phyloP scores from a whole-genome alignment of 2,113 vertebrate genomes.

The Microtus ochrogaster region DNA sequence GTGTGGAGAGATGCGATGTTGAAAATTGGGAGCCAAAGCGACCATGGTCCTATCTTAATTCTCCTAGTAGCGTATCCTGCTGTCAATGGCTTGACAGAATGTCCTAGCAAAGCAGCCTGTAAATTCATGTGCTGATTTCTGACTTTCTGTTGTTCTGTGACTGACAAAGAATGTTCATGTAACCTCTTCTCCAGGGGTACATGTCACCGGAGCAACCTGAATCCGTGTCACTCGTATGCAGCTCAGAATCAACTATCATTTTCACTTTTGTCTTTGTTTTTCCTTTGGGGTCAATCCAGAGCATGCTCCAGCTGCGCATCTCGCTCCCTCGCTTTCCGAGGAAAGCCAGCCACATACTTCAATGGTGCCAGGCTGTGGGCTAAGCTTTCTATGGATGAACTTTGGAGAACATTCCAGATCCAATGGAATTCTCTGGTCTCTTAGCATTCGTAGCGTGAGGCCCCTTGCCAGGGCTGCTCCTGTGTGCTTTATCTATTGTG shows the following conservation, averaged over 20 bases:
- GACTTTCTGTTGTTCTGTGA: not conserved
- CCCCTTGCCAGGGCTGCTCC: rapidly evolving
- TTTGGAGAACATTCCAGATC: not conserved
- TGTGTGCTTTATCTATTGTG: rapidly evolving
- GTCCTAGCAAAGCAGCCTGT: too few relatives aligned
- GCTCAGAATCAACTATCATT: not conserved
- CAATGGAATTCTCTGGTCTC: not conserved
- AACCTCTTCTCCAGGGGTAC: not conserved
- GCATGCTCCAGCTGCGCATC: rapidly evolving
- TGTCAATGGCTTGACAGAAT: rapidly evolving
- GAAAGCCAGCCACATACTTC: not conserved
- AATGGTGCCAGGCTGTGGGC: not conserved
- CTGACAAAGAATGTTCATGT: not conserved
- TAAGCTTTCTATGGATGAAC: too few relatives aligned
- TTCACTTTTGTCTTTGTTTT: not conserved
- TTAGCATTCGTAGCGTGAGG: rapidly evolving
- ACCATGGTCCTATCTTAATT: not conserved
- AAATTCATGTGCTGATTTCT: not conserved
- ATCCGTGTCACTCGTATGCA: not conserved
- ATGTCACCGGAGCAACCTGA: not conserved
- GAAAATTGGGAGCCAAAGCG: not conserved
- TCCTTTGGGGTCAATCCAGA: not conserved
- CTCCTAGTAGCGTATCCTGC: too few relatives aligned
- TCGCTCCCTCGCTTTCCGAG: not conserved
- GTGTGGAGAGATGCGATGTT: too few relatives aligned